Base-by-base conservation (phyloP, 2,113 vertebrate species). In the Prionailurus bengalensis region DNA sequence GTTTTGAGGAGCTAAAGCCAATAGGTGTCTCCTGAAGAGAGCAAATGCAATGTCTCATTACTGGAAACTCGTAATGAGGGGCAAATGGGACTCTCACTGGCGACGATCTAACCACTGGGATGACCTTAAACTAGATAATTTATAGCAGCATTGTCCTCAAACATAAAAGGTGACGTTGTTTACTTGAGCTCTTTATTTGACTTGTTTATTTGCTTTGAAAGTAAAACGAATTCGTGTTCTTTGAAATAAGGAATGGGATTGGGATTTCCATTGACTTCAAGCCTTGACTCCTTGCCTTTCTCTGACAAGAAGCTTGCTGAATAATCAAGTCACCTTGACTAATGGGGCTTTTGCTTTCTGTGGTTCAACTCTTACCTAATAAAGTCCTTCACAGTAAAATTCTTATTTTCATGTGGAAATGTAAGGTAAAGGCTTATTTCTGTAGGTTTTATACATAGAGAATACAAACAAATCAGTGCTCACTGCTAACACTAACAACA, bases 181-280 rank as follows among this genome's bases (percentile, higher is more conserved):
- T 61, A 23, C 51, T 88, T 94, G 53, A 82, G 15, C 29, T 90
- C 29, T 51, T 83, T 89, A 48, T 85, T 83, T 83, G 36, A 86
- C 53, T 58, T 23, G 8, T 39, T 95, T 86, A 68, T 81, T 88
- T 91, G 74, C 83, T 92, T 90, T 95, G 93, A 61, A 53, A 71
- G 71, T 10, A 93, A 95, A 80, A 83, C 31, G 88, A 45, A 84
- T 74, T 14, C 70, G 39, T 89, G 13, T 92, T 96, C 92, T 90
- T 31, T 95, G 70, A 78, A 76, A 84, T 48, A 53, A 92, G 76
- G 27, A 14, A 23, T 39, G n/a, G 55, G 15, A 21, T 3, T 94
- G 66, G 10, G 23, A 16, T 93, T 45, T 76, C 33, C 31, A 74
- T 5, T 33, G 51, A 82, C 8, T 86, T 87, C 63, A 79, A 61